phyloP scores from a whole-genome alignment of 2,113 vertebrate species.

The Anolis carolinensis region DNA sequence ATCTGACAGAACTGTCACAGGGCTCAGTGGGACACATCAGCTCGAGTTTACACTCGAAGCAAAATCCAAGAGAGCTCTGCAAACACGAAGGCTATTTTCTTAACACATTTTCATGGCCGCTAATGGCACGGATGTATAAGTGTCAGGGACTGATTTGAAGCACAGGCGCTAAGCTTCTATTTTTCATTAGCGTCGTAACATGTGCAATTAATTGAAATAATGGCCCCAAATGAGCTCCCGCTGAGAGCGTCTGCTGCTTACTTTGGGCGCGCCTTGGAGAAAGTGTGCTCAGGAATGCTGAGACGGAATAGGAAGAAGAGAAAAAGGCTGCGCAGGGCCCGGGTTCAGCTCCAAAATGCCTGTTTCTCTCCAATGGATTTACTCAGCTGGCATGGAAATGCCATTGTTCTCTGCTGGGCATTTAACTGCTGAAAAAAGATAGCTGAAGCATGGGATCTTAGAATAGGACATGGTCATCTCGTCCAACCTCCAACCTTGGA shows the following conservation, averaged over 20 bases:
- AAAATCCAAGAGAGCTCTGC: background rate
- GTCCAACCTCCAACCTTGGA: too few relatives aligned
- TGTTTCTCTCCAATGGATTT: background rate
- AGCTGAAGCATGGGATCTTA: too few relatives aligned
- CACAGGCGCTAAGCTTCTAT: conserved; percentile 66
- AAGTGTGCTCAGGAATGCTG: background rate
- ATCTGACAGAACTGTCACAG: background rate
- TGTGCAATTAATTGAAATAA: conserved; percentile 75
- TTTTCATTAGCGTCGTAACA: conserved; percentile 69
- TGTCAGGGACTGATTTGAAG: conserved; percentile 63
- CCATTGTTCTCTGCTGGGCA: too few relatives aligned
- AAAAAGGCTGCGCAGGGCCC: background rate
- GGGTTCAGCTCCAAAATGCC: background rate
- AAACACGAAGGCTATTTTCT: background rate
- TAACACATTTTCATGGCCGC: background rate
- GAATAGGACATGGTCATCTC: too few relatives aligned
- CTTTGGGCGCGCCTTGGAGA: conserved; percentile 50
- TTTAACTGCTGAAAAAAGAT: too few relatives aligned
- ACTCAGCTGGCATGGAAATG: background rate
- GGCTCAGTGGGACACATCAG: too few relatives aligned
- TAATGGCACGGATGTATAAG: conserved; percentile 22
- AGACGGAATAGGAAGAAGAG: background rate
- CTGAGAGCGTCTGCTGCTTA: conserved; percentile 57
- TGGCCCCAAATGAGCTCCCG: conserved; percentile 64
- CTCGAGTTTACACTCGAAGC: background rate